These are phyloP conservation scores for Tupaia chinensis DNA, from an alignment of 2,113 vertebrate species.

Conservation along the genomic window DNA sequence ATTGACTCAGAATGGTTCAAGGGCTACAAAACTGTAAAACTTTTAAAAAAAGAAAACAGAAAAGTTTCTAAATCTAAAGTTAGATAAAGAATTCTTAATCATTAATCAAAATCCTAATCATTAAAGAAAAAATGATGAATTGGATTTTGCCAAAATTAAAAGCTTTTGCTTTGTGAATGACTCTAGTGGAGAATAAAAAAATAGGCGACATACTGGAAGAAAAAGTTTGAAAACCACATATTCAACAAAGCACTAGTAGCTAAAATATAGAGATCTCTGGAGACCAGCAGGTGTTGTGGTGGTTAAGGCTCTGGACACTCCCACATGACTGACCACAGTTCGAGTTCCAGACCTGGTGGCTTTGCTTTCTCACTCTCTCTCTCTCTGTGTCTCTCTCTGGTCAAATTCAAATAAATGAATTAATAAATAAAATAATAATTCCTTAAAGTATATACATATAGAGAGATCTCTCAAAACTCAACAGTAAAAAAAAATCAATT, in stretches of 20 bases:
- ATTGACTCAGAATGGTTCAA: neutral
- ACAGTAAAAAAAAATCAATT: neutral
- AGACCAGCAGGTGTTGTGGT: no score
- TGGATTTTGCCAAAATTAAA: neutral
- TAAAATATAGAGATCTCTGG: neutral
- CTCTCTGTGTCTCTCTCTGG: no score
- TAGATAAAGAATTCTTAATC: neutral
- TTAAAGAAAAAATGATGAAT: neutral
- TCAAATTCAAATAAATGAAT: no score
- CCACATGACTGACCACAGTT: no score
- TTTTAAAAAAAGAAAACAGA: neutral
- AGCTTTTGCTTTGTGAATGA: neutral
- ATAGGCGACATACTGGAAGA: neutral
- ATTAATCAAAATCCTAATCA: neutral
- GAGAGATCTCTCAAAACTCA: neutral
- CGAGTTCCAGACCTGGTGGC: no score
- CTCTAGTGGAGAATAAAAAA: neutral
- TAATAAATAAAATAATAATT: no score
- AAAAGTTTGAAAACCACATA: neutral
- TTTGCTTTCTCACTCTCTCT: no score
- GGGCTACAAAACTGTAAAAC: neutral
- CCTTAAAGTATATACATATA: no score
- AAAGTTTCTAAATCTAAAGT: neutral
- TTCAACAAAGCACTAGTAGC: neutral
- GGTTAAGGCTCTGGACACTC: no score